Conservation (phyloP, 2,888 invertebrate genomes). For the Lacanobia wlatinum region DNA sequence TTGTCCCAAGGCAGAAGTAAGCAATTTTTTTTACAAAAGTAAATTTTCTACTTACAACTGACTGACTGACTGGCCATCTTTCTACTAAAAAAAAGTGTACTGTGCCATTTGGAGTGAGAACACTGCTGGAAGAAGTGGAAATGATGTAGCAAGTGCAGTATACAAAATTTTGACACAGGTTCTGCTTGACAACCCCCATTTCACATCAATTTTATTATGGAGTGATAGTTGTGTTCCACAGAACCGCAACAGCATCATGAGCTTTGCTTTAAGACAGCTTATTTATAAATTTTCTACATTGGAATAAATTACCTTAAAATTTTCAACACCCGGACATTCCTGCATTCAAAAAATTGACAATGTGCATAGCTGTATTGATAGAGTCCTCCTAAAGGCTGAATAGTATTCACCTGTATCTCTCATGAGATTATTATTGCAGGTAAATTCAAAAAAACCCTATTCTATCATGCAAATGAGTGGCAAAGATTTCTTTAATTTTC, state of each 20-base stretch:
- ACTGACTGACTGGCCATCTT: conserved; percentile 65
- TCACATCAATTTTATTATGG: conserved; percentile 31
- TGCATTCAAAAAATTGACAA: conserved; percentile 19
- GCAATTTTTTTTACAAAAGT: conserved; percentile 61
- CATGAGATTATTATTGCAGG: conserved; percentile 31
- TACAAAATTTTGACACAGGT: conserved; percentile 60
- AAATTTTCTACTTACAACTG: conserved; percentile 63
- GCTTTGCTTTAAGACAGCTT: conserved; percentile 31
- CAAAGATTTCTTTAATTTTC: conserved; percentile 31
- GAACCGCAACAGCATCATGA: conserved; percentile 38
- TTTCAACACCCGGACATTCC: conserved; percentile 23
- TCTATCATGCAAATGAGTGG: conserved; percentile 30
- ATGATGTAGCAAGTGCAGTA: conserved; percentile 58
- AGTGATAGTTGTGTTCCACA: conserved; percentile 21
- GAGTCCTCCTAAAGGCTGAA: conserved; percentile 32
- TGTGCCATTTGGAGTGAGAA: conserved; percentile 65
- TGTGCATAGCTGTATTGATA: too few relatives aligned
- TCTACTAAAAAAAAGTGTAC: conserved; percentile 65
- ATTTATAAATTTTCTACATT: conserved; percentile 23
- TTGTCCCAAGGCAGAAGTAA: conserved; percentile 52
- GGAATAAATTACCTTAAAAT: conserved; percentile 14
- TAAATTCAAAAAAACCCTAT: conserved; percentile 30
- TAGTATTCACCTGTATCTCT: conserved; percentile 35
- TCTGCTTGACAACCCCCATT: conserved; percentile 50
- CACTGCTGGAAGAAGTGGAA: conserved; percentile 63